A percentile compares a stretch with the other conserved stretches of the same genome.
Conservation (phyloP, 2,113 vertebrate species). For the Oenanthe melanoleuca region DNA sequence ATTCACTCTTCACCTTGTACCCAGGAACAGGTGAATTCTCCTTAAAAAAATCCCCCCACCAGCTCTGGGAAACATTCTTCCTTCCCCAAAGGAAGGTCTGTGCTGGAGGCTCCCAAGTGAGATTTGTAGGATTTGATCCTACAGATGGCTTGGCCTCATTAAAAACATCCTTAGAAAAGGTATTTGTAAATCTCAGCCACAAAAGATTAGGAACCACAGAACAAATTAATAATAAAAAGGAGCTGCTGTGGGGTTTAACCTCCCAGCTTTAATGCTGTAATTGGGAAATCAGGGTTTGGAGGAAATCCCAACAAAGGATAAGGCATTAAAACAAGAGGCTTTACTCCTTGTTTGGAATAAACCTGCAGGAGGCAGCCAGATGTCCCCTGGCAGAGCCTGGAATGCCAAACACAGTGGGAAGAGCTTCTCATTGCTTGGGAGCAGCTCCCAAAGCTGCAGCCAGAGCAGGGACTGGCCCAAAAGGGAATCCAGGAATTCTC, state of each 20-base stretch:
- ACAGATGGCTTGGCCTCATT: background rate
- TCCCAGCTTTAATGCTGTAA: constrained; percentile 44
- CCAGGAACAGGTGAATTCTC: constrained; percentile 38
- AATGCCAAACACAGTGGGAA: background rate
- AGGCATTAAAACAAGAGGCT: constrained; percentile 44
- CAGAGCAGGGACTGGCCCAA: constrained; percentile 23
- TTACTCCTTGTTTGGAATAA: background rate
- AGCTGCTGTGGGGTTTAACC: constrained; percentile 2
- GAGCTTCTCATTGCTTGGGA: background rate
- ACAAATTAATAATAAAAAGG: constrained; percentile 3
- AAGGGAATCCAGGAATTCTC: constrained; percentile 44
- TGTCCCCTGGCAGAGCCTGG: background rate
- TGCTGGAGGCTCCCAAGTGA: background rate
- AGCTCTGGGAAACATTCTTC: background rate
- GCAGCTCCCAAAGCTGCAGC: background rate
- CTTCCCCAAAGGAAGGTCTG: background rate
- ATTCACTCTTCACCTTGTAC: constrained; percentile 54
- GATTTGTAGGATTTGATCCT: constrained; percentile 26
- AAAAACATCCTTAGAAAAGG: constrained; percentile 11
- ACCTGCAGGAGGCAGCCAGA: constrained; percentile 36
- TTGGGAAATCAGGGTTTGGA: constrained; percentile 53
- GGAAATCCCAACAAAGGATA: constrained; percentile 50
- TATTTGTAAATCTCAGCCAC: constrained; percentile 29
- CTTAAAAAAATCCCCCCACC: background rate
- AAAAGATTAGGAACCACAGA: constrained; percentile 15